Evolutionary conservation across 2,888 invertebrate genomes (phyloP).

Genomic region (Mesoligia furuncula): DNA sequence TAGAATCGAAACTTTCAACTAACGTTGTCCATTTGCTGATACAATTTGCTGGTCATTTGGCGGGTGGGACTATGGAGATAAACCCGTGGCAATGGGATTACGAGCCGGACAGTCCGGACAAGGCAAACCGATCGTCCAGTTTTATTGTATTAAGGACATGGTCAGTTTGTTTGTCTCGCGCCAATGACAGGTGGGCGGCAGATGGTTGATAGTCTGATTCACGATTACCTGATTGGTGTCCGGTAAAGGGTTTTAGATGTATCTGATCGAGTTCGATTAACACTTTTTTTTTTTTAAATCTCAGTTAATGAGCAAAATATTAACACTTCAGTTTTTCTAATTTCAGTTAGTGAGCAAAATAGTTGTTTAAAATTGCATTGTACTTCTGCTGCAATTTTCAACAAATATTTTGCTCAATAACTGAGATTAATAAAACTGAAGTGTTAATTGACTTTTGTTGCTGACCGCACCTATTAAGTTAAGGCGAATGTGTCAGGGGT

Average conservation of each 20-base stretch:
- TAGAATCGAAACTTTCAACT: slow-evolving; percentile 35
- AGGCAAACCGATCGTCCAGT: slow-evolving; percentile 79
- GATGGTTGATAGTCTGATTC: slow-evolving; percentile 63
- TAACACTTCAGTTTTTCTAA: too few relatives aligned
- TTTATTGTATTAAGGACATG: slow-evolving; percentile 80
- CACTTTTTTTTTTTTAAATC: too few relatives aligned
- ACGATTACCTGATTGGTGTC: slow-evolving; percentile 66
- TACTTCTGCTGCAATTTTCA: too few relatives aligned
- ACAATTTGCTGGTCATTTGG: slow-evolving; percentile 73
- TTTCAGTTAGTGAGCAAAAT: too few relatives aligned
- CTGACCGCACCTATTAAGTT: neutral
- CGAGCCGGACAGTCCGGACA: slow-evolving; percentile 80
- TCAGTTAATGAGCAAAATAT: too few relatives aligned
- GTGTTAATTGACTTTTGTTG: too few relatives aligned
- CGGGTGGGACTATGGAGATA: slow-evolving; percentile 69
- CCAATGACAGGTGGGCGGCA: slow-evolving; percentile 66
- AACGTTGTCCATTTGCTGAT: slow-evolving; percentile 48
- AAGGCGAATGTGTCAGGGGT: neutral
- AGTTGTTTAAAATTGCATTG: too few relatives aligned
- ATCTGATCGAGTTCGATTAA: neutral
- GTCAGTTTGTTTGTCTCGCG: slow-evolving; percentile 73
- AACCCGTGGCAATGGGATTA: slow-evolving; percentile 85
- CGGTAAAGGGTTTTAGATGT: slow-evolving; percentile 1
- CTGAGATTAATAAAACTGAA: too few relatives aligned
- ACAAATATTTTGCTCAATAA: too few relatives aligned